These are phyloP conservation scores for Anser brachyrhynchus DNA, from an alignment of 2,113 vertebrate species.

Conservation along the genomic window DNA sequence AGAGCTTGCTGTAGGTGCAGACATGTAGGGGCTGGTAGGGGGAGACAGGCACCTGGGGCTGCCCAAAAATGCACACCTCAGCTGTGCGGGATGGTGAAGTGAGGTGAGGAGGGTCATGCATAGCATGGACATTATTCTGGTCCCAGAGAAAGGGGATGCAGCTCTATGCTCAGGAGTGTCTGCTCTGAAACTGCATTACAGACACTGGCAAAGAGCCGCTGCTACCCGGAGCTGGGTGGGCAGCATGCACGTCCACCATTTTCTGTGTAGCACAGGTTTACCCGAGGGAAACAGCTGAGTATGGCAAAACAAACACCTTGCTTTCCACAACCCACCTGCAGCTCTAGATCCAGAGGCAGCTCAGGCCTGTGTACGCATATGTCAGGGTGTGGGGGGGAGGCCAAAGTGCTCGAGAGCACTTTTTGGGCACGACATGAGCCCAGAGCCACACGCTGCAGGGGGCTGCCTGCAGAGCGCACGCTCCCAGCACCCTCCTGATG, in stretches of 20 bases:
- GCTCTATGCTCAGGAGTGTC: not conserved
- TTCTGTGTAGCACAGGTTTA: not conserved
- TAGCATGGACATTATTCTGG: not conserved
- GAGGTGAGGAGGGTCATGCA: no score
- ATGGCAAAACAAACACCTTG: not conserved
- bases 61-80: no score
- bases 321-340: not conserved
- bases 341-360: not conserved
- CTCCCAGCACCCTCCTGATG: no score
- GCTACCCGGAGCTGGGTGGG: not conserved
- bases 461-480: no score
- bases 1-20: accelerated
- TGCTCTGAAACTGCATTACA: accelerated
- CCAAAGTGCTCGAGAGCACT: not conserved
- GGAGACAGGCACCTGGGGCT: not conserved
- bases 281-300: not conserved
- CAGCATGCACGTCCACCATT: accelerated
- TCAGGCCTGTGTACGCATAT: not conserved
- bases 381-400: not conserved
- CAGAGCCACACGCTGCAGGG: not conserved
- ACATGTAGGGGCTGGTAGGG: not conserved
- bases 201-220: not conserved
- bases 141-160: not conserved
- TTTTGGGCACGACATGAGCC: not conserved
- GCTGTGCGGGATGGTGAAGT: not conserved